A percentile compares a stretch with the other conserved stretches of the same genome.
Conservation (phyloP, 2,888 invertebrate species). For the Drosophila demipolita region DNA sequence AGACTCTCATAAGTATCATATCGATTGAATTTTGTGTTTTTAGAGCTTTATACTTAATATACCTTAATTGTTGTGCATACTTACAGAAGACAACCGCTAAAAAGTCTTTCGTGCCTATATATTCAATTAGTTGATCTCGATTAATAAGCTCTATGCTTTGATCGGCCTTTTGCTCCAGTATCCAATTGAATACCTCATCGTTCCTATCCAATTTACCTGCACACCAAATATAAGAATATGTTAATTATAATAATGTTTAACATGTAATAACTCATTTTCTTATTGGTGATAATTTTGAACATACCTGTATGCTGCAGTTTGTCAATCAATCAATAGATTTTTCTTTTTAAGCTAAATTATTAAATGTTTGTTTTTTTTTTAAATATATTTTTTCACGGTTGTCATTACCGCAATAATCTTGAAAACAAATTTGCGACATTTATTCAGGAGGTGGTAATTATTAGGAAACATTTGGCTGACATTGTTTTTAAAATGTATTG, state of each 20-base stretch:
- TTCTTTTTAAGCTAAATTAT: constrained; percentile 14
- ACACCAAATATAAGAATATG: constrained; percentile 25
- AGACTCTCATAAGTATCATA: constrained; percentile 18
- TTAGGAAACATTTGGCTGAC: constrained; percentile 24
- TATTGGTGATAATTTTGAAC: constrained; percentile 39
- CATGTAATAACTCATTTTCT: not conserved
- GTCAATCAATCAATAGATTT: constrained; percentile 76
- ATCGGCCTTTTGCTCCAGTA: constrained; percentile 95
- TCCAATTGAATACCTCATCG: constrained; percentile 94
- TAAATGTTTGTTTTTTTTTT: constrained; percentile 9
- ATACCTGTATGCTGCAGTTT: constrained; percentile 84
- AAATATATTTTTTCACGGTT: not conserved
- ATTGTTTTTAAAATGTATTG: constrained; percentile 41
- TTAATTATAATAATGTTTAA: constrained; percentile 3
- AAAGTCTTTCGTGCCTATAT: constrained; percentile 95
- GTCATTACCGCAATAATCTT: constrained; percentile 10
- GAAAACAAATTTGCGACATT: constrained; percentile 16
- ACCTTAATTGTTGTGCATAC: constrained; percentile 84
- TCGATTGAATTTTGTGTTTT: constrained; percentile 14
- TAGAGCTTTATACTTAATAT: constrained; percentile 41
- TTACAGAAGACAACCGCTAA: constrained; percentile 96
- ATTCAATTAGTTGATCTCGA: constrained; percentile 92
- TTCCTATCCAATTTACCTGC: constrained; percentile 91
- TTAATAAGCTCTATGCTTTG: constrained; percentile 96
- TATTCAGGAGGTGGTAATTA: constrained; percentile 12